Evolutionary conservation across 2,797 vertebrate genomes (phyloP), one percentile per base, ranked within the genome.

Genomic region (Amblyraja radiata): DNA sequence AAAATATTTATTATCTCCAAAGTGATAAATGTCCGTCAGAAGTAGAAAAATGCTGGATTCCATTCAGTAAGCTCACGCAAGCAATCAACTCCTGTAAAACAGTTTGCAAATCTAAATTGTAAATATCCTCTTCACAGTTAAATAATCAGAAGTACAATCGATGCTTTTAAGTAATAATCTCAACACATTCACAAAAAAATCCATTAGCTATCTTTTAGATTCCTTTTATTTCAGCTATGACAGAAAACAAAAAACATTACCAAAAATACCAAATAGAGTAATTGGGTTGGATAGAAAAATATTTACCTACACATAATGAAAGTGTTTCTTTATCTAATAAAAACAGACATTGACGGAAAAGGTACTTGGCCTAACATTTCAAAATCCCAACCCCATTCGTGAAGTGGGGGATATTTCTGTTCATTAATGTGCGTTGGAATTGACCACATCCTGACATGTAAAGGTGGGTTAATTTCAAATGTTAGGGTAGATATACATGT

Each of bases 101-200:
- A 92, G 39, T 74, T 76, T 54, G n/a, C 23, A 58, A 76, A 92
- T 76, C 71, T 76, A 28, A n/a, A 76, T 54, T 92, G 90, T 92
- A 92, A 92, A 92, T 92, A 92, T 92, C 71, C 90, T 92, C 71
- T 76, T n/a, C 36, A 92, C 28, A 76, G 90, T 76, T 92, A 76
- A 92, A 92, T 76, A 54, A 92, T 92, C 90, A 92, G 58, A 92
- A 39, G 46, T 74, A 74, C 71, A 74, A 74, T 74, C 18, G 21
- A 74, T 6, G 25, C 6, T 9, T 88, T 92, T 74, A 92, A 73
- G 68, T 74, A 92, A 92, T 14, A 92, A 74, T 76, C 90, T 92
- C 90, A 92, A 76, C 90, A 92, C 68, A 8, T 74, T 76, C 68
- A 76, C 39, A 76, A 36, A 16, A 88, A 32, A 63, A 68, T 65